phyloP scores from a whole-genome alignment of 92 coral and sea anemone genomes.

The Phymanthus crucifer region DNA sequence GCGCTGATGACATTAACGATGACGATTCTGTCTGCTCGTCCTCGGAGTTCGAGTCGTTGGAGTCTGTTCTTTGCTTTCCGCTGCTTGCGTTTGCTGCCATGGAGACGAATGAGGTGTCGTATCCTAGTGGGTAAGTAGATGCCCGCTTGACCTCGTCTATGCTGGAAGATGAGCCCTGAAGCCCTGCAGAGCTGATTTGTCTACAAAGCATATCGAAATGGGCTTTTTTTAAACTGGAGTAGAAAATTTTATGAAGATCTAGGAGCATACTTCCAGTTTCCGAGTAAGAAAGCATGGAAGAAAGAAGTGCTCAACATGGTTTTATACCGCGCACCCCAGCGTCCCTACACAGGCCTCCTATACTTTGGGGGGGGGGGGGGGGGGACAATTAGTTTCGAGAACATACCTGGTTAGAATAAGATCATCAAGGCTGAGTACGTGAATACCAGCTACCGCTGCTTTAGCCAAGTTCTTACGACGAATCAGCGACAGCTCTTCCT shows the following conservation, averaged over 20 bases:
- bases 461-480: slow-evolving; percentile 81
- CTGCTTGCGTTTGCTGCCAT: slow-evolving; percentile 90
- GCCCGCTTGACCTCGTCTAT: slow-evolving; percentile 68
- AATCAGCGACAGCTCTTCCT: slow-evolving; percentile 76
- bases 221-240: too few relatives aligned
- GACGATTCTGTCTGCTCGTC: slow-evolving; percentile 70
- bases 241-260: too few relatives aligned
- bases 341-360: too few relatives aligned
- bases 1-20: slow-evolving; percentile 86
- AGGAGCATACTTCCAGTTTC: too few relatives aligned
- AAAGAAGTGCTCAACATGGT: too few relatives aligned
- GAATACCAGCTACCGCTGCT: slow-evolving; percentile 95
- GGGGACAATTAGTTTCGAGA: background rate
- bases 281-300: too few relatives aligned
- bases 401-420: slow-evolving; percentile 68
- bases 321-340: too few relatives aligned
- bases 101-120: slow-evolving; percentile 75
- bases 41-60: slow-evolving; percentile 78
- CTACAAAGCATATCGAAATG: slow-evolving; percentile 44
- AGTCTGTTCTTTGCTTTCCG: slow-evolving; percentile 63
- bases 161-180: slow-evolving; percentile 45
- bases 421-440: slow-evolving; percentile 76
- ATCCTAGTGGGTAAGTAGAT: slow-evolving; percentile 82
- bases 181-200: slow-evolving; percentile 68
- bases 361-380: background rate